Evolutionary conservation across 2,888 invertebrate species (phyloP).

Genomic region (Perizoma affinitatum): DNA sequence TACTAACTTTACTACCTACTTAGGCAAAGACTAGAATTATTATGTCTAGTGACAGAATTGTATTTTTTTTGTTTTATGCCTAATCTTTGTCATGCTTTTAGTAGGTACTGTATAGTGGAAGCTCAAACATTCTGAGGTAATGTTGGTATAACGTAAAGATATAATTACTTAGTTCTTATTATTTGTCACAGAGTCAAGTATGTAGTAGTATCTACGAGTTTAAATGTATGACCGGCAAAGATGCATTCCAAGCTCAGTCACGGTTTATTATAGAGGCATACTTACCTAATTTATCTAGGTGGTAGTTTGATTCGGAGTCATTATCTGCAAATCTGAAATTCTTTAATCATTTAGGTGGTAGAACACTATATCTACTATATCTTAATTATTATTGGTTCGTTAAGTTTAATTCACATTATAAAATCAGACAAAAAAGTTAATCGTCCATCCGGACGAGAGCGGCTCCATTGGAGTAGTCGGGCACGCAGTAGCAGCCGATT

Average conservation of each 20-base stretch:
- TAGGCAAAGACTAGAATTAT: no score
- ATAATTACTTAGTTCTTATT: no score
- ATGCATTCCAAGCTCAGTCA: slow-evolving; percentile 34
- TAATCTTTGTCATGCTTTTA: no score
- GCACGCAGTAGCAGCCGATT: slow-evolving; percentile 74
- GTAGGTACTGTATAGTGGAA: no score
- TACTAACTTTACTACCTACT: no score
- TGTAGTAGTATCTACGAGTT: background rate
- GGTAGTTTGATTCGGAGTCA: slow-evolving; percentile 23
- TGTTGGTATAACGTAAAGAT: no score
- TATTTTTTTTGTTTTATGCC: no score
- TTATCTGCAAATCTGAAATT: slow-evolving; percentile 63
- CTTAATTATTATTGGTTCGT: slow-evolving; percentile 63
- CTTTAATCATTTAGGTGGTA: slow-evolving; percentile 63
- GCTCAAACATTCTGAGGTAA: no score
- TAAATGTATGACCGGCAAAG: slow-evolving; percentile 16
- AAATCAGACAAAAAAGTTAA: slow-evolving; percentile 69
- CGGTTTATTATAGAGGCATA: slow-evolving; percentile 10
- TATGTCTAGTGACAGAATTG: no score
- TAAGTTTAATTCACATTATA: slow-evolving; percentile 63
- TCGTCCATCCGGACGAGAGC: slow-evolving; percentile 56
- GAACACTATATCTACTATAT: slow-evolving; percentile 50
- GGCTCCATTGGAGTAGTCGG: slow-evolving; percentile 36
- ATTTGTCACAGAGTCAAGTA: no score
- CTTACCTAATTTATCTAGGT: slow-evolving; percentile 15